Base-by-base conservation (phyloP, 2,888 invertebrate species). In the Anodontia alba region DNA sequence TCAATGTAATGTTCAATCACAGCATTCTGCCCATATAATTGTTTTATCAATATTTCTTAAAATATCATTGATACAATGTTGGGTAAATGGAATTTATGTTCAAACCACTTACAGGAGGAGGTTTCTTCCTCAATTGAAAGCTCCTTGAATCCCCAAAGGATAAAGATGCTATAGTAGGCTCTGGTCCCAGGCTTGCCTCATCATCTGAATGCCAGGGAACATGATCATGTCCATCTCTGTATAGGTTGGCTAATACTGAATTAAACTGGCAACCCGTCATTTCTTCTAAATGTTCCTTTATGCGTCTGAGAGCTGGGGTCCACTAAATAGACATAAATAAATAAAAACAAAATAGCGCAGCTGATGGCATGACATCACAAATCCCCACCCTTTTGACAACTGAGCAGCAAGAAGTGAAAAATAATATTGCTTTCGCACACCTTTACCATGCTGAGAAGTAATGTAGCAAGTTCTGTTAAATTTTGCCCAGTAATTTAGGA, bases 191-290 rank as follows among this genome's bases (percentile, higher is more conserved):
- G 10, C 91, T 88, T 0, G 89, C 84, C 81, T 95, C 95, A 84
- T 94, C 94, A 84, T 95, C 95, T 72, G 94, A 90, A 85, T 95
- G 95, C 95, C 95, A 95, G 46, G 93, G 93, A 26, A 95, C 94
- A 83, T 92, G 92, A 83, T 95, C 95, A 80, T 95, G 93, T 2
- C 95, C 95, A 88, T 95, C 94, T 36, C 95, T 91, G 86, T 95
- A 95, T 42, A 95, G 89, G 84, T 95, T 95, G 66, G 95, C 91
- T 68, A 95, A 92, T 74, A 95, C 93, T 20, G 95, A 95, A 89
- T 95, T 95, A 86, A 95, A 95, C 43, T 91, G 89, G 46, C 93
- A 88, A n/a, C 94, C 94, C 0, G 94, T 94, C n/a, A 90, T 89
- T 72, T 91, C 91, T 80, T 94, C 93, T 42, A 95, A 80, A 38